Base-by-base conservation (phyloP, 1,140 invertebrate species). In the Drosophila funebris region DNA sequence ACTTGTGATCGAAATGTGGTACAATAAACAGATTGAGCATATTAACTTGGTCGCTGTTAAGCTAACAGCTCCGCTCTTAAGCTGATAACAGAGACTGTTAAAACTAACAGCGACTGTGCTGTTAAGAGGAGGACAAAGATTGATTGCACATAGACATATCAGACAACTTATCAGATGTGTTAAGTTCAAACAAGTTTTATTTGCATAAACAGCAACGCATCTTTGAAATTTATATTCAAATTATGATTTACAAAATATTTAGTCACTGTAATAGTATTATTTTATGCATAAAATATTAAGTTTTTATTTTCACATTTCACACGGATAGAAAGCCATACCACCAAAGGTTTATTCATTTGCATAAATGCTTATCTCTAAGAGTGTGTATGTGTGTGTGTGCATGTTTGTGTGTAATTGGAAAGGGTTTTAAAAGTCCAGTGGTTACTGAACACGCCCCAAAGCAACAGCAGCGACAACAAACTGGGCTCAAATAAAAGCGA, bases 231-330 rank as follows among this genome's bases (percentile, higher is more conserved):
- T 54, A 73, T 76, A 85, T 84, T 69, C 14, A 31, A 80, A 67
- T 70, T 80, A 84, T 84, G 80, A 84, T 84, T 77, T 87, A 84
- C 81, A 69, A 84, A 84, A 70, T 63, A 61, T 54, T 43, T 24
- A 63, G 50, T 54, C 60, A 61, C 33, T 48, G 52, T 53, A 36
- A 29, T 58, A 9, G 2, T 14, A 9, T 13, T 48, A 37, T 27
- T 54, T 37, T n/a, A 54, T 54, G 33, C 33, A 54, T 54, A 54
- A 54, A 33, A 22, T 48, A 39, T 61, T 24, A 18, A 46, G 11
- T 33, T 33, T 31, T 20, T 44, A 43, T 43, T 56, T 81, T 76
- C 61, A 76, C 73, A 74, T 46, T 46, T 46, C 70, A 50, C 46
- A 50, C 46, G 46, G 66, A 56, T 85, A 87, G 77, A 84, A 84